These are phyloP conservation scores for Colletes latitarsis DNA, from an alignment of 1,140 invertebrate genomes.

Conservation along the genomic window DNA sequence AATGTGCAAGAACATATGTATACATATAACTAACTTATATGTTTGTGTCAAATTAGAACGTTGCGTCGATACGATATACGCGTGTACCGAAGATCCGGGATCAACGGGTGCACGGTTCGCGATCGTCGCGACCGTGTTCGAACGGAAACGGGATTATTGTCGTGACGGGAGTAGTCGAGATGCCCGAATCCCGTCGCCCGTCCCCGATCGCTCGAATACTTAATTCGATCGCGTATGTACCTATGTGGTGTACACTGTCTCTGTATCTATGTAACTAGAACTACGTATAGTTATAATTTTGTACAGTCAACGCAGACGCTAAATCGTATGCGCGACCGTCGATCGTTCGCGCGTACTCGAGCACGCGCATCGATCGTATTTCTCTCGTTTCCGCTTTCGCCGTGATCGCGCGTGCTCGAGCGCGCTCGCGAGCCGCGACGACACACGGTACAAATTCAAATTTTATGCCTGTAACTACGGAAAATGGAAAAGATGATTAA, in stretches of 20 bases:
- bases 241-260: constrained; percentile 52
- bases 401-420: not conserved
- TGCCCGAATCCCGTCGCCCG: not conserved
- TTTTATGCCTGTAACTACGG: constrained; percentile 70
- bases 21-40: constrained; percentile 57
- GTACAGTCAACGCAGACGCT: constrained; percentile 56
- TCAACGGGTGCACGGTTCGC: not conserved
- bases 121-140: not conserved
- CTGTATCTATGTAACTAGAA: constrained; percentile 59
- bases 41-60: constrained; percentile 66
- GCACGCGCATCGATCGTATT: not conserved
- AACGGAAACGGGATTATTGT: too few relatives aligned
- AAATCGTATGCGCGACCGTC: constrained; percentile 50
- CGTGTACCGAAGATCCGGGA: constrained; percentile 3
- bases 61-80: constrained; percentile 36
- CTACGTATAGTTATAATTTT: constrained; percentile 66
- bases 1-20: constrained; percentile 53
- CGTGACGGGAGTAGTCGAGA: too few relatives aligned
- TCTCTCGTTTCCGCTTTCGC: not conserved
- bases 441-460: constrained; percentile 80
- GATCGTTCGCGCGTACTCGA: constrained; percentile 21
- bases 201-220: constrained; percentile 20
- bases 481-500: constrained; percentile 25
- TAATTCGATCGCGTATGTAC: constrained; percentile 10
- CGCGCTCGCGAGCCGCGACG: constrained; percentile 45